phyloP scores from a whole-genome alignment of 2,888 invertebrate genomes.

The Drosophila yooni region DNA sequence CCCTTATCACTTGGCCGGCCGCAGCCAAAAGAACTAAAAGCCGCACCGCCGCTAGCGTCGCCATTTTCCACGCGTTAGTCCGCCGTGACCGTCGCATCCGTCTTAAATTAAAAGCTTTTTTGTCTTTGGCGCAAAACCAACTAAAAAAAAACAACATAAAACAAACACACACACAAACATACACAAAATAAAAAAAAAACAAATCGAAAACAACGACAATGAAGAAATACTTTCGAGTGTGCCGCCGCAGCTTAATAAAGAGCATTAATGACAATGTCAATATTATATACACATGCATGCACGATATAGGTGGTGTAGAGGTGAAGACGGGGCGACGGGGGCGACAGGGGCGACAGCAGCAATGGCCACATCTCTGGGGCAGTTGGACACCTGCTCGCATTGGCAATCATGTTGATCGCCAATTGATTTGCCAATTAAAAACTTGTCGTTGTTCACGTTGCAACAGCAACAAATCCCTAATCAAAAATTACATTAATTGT shows the following conservation, averaged over 20 bases:
- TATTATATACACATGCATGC: constrained; percentile 13
- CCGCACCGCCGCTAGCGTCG: constrained; percentile 29
- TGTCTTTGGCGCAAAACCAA: constrained; percentile 36
- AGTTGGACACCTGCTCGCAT: constrained; percentile 1
- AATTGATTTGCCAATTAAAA: neutral
- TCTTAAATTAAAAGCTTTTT: constrained; percentile 68
- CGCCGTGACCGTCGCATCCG: constrained; percentile 48
- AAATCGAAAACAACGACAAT: neutral
- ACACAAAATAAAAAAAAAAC: neutral
- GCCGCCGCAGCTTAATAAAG: constrained; percentile 64
- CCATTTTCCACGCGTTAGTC: constrained; percentile 49
- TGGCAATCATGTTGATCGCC: neutral
- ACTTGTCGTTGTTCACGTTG: neutral
- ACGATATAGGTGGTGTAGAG: neutral
- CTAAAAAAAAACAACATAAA: constrained; percentile 7
- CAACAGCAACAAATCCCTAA: neutral
- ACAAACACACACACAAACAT: neutral
- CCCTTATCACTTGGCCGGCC: constrained; percentile 61
- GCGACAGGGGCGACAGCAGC: neutral
- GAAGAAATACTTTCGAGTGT: constrained; percentile 53
- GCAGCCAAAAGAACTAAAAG: constrained; percentile 62
- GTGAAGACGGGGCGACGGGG: neutral
- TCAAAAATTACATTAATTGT: neutral
- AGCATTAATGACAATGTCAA: constrained; percentile 58
- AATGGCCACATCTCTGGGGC: neutral